Percentiles rank a stretch among this genome's conserved stretches.
Evolutionary conservation across 35 echinoderm and acorn worm genomes (phyloP).

Genomic region (Heliocidaris tuberculata): DNA sequence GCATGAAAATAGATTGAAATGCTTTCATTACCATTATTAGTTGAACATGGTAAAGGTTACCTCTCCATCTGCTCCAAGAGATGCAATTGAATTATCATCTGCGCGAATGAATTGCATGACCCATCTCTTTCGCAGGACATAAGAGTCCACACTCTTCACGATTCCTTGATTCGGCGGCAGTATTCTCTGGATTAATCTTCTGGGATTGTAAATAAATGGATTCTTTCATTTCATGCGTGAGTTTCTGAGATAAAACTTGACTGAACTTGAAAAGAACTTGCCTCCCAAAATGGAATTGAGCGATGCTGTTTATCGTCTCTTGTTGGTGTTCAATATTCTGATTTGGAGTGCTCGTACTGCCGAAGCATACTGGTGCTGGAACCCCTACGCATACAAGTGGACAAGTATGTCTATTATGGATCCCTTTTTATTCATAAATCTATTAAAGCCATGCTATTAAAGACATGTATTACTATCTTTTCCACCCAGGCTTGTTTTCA

Average conservation of each 20-base stretch:
- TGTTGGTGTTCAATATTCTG: not conserved
- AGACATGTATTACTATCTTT: too few species aligned
- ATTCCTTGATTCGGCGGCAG: not conserved
- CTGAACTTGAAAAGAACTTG: not conserved
- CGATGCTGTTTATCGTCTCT: not conserved
- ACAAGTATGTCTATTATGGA: not conserved
- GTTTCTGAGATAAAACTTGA: not conserved
- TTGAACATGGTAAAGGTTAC: not conserved
- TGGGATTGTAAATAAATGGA: not conserved
- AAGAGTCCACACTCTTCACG: not conserved
- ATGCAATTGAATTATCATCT: conserved; percentile 4
- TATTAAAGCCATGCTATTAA: not conserved
- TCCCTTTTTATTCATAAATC: too few species aligned
- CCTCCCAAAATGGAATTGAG: not conserved
- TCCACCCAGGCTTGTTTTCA: too few species aligned
- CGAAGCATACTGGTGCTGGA: conserved; percentile 28
- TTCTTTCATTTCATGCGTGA: not conserved
- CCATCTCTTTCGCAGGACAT: not conserved
- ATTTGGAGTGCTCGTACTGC: not conserved
- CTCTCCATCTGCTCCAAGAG: not conserved
- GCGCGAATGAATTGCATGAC: not conserved
- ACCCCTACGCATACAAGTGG: not conserved
- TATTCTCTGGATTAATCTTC: not conserved
- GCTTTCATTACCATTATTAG: not conserved
- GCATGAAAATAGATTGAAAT: conserved; percentile 10